Conservation (phyloP, 2,797 vertebrate genomes). For the Ceyx erithaca region DNA sequence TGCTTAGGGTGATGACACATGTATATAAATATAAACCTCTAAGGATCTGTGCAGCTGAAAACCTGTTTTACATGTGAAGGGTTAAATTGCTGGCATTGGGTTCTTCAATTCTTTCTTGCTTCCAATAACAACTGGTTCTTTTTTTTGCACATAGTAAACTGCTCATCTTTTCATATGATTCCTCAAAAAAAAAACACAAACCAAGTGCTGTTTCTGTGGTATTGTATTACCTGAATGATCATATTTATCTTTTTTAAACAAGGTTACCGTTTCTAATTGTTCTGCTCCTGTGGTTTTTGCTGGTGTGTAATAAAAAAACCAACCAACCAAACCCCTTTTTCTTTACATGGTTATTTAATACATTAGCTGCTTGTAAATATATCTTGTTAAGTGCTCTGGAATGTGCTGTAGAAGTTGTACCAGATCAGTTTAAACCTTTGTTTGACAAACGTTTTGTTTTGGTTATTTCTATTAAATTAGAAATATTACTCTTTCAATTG, state of each 20-base stretch:
- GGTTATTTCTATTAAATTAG: constrained; percentile 85
- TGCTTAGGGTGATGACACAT: constrained; percentile 54
- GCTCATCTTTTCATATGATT: constrained; percentile 70
- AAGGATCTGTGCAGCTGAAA: constrained; percentile 65
- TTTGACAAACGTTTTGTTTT: constrained; percentile 80
- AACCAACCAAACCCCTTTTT: background rate
- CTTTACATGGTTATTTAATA: constrained; percentile 81
- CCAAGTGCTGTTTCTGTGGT: constrained; percentile 82
- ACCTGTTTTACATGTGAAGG: constrained; percentile 66
- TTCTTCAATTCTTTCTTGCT: constrained; percentile 57
- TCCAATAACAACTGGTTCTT: constrained; percentile 63
- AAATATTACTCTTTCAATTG: constrained; percentile 73
- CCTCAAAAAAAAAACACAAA: constrained; percentile 48
- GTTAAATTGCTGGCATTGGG: constrained; percentile 64
- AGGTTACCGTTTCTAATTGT: constrained; percentile 75
- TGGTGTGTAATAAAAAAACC: constrained; percentile 76
- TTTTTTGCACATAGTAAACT: constrained; percentile 78
- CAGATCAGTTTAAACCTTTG: constrained; percentile 79
- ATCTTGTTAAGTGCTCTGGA: constrained; percentile 83
- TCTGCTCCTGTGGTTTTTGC: constrained; percentile 78
- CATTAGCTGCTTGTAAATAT: constrained; percentile 82
- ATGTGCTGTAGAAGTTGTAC: constrained; percentile 83
- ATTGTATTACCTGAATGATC: constrained; percentile 79
- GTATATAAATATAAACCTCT: constrained; percentile 70
- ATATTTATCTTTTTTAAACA: constrained; percentile 72